phyloP scores from a whole-genome alignment of 2,113 vertebrate species.

The Rhadina sibilatrix region DNA sequence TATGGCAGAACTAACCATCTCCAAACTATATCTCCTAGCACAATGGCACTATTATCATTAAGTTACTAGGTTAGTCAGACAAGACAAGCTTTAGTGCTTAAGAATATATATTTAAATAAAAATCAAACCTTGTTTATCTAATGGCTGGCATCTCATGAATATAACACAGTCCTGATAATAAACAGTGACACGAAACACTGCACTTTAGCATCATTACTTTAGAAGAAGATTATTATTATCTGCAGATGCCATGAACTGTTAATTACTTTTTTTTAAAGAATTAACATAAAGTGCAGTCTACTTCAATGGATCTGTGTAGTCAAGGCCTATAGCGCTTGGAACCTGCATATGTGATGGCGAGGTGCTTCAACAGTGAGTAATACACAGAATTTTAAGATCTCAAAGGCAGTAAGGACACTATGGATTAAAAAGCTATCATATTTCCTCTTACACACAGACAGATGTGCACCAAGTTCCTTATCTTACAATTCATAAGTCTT shows the following conservation, averaged over 20 bases:
- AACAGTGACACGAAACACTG: constrained; percentile 43
- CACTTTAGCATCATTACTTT: background rate
- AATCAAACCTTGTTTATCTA: constrained; percentile 52
- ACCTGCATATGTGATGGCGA: fast-evolving
- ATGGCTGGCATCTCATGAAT: constrained; percentile 42
- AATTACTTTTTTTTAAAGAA: background rate
- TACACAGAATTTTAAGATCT: background rate
- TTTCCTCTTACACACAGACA: background rate
- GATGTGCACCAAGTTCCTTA: background rate
- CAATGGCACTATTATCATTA: background rate
- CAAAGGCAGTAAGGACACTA: background rate
- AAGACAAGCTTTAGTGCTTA: constrained; percentile 30
- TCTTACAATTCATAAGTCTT: background rate
- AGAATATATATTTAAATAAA: constrained; percentile 19
- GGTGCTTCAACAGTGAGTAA: background rate
- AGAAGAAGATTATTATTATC: background rate
- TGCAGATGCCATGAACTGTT: background rate
- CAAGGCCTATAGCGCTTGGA: background rate
- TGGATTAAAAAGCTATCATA: background rate
- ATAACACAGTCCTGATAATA: constrained; percentile 46
- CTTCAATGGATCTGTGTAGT: background rate
- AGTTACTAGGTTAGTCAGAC: constrained; percentile 25
- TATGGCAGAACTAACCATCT: background rate
- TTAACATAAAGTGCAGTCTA: background rate
- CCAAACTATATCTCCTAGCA: background rate